Conservation (phyloP, 1,140 invertebrate genomes). For the Drosophila baimaii region DNA sequence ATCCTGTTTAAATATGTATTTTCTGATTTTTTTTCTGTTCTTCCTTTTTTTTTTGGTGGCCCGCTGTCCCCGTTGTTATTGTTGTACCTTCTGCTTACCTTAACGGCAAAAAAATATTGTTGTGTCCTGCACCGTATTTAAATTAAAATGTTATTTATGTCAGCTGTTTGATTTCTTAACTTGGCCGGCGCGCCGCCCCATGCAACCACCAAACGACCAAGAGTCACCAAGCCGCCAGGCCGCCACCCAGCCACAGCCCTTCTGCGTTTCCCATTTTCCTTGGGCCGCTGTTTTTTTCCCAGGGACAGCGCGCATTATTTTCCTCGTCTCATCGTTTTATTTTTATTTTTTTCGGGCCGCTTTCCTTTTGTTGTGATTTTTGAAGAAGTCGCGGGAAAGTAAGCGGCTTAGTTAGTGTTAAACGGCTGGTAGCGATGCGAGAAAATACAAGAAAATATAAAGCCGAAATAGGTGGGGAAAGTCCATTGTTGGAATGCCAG, state of each 20-base stretch:
- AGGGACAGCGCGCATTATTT: conserved; percentile 58
- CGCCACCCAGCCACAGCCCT: conserved; percentile 9
- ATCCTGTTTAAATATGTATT: conserved; percentile 79
- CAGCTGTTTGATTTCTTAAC: conserved; percentile 83
- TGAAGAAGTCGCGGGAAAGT: conserved; percentile 64
- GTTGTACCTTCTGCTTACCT: conserved; percentile 74
- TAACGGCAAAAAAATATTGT: conserved; percentile 79
- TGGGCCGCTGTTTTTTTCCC: not conserved
- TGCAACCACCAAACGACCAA: conserved; percentile 13
- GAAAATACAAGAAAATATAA: not conserved
- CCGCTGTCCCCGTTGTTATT: conserved; percentile 56
- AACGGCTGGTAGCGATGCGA: conserved; percentile 66
- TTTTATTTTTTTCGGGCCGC: conserved; percentile 23
- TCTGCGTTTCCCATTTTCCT: not conserved
- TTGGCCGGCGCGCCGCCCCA: conserved; percentile 37
- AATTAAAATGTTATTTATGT: conserved; percentile 84
- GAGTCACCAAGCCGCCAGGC: not conserved
- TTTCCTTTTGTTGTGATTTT: conserved; percentile 57
- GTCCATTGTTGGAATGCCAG: not conserved
- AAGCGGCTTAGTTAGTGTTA: conserved; percentile 80
- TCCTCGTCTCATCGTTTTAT: conserved; percentile 47
- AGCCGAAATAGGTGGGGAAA: not conserved
- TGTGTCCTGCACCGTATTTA: conserved; percentile 78
- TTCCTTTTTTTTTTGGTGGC: not conserved
- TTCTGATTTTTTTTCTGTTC: conserved; percentile 39